These are phyloP conservation scores for Polyploca ridens DNA, from an alignment of 2,888 invertebrate species.

Conservation along the genomic window DNA sequence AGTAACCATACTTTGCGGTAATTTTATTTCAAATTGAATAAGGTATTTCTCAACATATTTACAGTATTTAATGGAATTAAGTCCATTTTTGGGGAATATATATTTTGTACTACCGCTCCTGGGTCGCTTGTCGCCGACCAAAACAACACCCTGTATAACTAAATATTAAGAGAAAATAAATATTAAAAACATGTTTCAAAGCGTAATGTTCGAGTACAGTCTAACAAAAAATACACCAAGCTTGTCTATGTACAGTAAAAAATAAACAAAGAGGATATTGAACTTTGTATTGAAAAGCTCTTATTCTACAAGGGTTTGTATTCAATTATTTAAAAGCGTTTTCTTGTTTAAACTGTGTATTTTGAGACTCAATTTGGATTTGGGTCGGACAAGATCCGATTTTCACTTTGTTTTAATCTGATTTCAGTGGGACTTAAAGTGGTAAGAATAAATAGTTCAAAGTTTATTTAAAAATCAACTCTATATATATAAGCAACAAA, in stretches of 20 bases:
- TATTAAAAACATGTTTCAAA: too few relatives aligned
- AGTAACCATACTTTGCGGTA: too few relatives aligned
- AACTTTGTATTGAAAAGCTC: conserved; percentile 1
- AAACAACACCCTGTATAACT: too few relatives aligned
- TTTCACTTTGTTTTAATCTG: neutral
- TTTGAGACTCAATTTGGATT: neutral
- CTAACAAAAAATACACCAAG: neutral
- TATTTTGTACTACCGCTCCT: too few relatives aligned
- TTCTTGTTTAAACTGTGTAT: conserved; percentile 9
- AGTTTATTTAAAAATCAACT: neutral
- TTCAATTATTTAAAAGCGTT: conserved; percentile 7
- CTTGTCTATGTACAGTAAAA: neutral
- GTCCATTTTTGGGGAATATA: too few relatives aligned
- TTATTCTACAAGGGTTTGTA: conserved; percentile 1
- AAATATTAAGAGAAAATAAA: too few relatives aligned
- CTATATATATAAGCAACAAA: too few relatives aligned
- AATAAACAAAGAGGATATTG: neutral
- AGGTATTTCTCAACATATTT: too few relatives aligned
- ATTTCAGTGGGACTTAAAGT: neutral
- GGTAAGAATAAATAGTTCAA: too few relatives aligned
- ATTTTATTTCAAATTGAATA: too few relatives aligned
- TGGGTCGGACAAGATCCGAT: neutral
- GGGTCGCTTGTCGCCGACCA: too few relatives aligned
- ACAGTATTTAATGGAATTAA: too few relatives aligned
- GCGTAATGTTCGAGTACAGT: neutral